A percentile compares a stretch with the other conserved stretches of the same genome.
phyloP scores from a whole-genome alignment of 1,140 invertebrate genomes.

The Eufriesea mexicana region DNA sequence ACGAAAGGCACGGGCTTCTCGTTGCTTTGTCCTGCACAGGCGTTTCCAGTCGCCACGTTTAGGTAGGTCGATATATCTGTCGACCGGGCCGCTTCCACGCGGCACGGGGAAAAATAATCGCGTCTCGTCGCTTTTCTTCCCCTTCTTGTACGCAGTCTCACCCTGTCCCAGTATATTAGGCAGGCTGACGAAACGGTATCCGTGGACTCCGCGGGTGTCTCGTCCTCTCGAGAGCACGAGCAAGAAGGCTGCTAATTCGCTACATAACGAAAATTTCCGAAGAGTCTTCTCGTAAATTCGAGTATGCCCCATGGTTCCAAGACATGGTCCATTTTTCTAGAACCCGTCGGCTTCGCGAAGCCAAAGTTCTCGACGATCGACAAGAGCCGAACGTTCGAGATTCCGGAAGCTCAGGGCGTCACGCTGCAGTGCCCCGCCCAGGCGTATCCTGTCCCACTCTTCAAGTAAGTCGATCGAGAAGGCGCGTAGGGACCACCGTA shows the following conservation, averaged over 20 bases:
- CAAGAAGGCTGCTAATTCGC: neutral
- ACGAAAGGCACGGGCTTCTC: constrained; percentile 80
- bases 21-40: constrained; percentile 85
- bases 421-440: constrained; percentile 84
- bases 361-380: constrained; percentile 83
- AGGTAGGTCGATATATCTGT: constrained; percentile 81
- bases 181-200: constrained; percentile 2
- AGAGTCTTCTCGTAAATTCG: no score
- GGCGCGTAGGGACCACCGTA: constrained; percentile 3
- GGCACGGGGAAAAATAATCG: constrained; percentile 27
- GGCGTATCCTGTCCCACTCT: constrained; percentile 85
- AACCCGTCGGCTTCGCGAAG: constrained; percentile 83
- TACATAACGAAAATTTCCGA: neutral
- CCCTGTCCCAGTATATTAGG: constrained; percentile 66
- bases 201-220: neutral
- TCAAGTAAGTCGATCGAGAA: constrained; percentile 81
- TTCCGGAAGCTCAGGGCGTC: constrained; percentile 68
- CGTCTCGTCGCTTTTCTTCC: neutral
- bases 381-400: constrained; percentile 80
- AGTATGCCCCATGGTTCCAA: neutral
- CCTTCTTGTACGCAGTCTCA: neutral
- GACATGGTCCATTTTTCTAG: constrained; percentile 72
- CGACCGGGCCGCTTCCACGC: neutral
- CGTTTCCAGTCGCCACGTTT: constrained; percentile 85
- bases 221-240: neutral